phyloP scores from a whole-genome alignment of 2,888 invertebrate genomes.

The Microchrysa polita region DNA sequence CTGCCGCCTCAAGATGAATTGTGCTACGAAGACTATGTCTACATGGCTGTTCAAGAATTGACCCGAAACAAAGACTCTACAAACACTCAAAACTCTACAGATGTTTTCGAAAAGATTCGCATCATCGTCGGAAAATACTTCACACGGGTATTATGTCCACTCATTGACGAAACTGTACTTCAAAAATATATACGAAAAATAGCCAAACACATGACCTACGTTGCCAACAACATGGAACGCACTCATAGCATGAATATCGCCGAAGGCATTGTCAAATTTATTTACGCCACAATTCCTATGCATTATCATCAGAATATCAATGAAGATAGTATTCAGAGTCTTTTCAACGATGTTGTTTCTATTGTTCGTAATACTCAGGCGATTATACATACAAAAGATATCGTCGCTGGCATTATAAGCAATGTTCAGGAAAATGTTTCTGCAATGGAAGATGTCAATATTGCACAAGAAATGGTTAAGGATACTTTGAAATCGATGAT shows the following conservation, averaged over 20 bases:
- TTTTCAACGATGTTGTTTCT: conserved; percentile 59
- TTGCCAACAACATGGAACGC: conserved; percentile 60
- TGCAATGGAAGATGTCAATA: conserved; percentile 27
- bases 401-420: conserved; percentile 45
- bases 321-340: conserved; percentile 56
- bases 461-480: conserved; percentile 44
- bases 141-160: conserved; percentile 55
- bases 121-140: conserved; percentile 59
- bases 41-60: conserved; percentile 55
- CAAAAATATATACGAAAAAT: conserved; percentile 58
- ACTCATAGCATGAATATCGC: conserved; percentile 52
- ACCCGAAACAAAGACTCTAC: conserved; percentile 53
- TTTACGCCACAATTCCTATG: conserved; percentile 59
- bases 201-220: conserved; percentile 59
- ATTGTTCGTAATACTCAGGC: conserved; percentile 57
- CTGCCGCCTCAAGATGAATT: conserved; percentile 53
- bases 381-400: conserved; percentile 58
- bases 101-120: conserved; percentile 58
- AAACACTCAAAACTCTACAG: conserved; percentile 54
- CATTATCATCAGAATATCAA: conserved; percentile 59
- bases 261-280: conserved; percentile 57
- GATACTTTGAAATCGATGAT: conserved; percentile 49
- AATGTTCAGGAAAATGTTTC: conserved; percentile 44
- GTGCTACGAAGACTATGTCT: conserved; percentile 50
- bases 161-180: conserved; percentile 56